Evolutionary conservation across 2,797 vertebrate genomes (phyloP).

Genomic region (Parotocinclus haroldoi): DNA sequence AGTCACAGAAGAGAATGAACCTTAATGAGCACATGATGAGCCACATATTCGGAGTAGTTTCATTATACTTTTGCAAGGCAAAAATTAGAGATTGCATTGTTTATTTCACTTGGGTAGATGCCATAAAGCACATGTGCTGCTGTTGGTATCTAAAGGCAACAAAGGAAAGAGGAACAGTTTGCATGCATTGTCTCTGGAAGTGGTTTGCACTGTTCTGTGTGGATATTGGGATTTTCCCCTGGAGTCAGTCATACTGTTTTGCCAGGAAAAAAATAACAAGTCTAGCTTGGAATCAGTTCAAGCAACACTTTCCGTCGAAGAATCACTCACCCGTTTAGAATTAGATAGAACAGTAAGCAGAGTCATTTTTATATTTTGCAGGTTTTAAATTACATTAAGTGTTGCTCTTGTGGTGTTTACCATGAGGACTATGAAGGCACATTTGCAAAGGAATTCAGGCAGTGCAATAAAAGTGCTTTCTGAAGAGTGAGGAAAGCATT

Average conservation of each 20-base stretch:
- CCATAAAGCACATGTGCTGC: conserved; percentile 7
- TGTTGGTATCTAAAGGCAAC: conserved; percentile 6
- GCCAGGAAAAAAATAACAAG: conserved; percentile 49
- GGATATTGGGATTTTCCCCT: conserved; percentile 49
- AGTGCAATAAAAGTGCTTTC: conserved; percentile 3
- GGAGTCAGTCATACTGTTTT: conserved; percentile 36
- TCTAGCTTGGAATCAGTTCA: conserved; percentile 26
- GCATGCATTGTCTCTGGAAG: conserved; percentile 22
- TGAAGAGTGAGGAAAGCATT: conserved; percentile 53
- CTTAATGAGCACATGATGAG: too few relatives aligned
- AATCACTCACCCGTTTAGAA: neutral
- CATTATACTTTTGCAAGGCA: conserved; percentile 16
- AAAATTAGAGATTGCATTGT: neutral
- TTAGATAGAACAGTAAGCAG: neutral
- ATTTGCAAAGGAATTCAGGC: neutral
- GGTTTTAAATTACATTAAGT: conserved; percentile 1
- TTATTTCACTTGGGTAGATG: conserved; percentile 4
- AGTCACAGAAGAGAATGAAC: conserved; percentile 39
- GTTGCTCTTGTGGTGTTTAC: neutral
- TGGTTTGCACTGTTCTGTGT: conserved; percentile 29
- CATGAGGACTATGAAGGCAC: neutral
- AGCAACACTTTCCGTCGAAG: conserved; percentile 16
- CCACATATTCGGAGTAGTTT: neutral
- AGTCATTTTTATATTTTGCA: neutral
- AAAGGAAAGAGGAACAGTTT: conserved; percentile 14